A percentile compares a stretch with the other conserved stretches of the same genome.
Evolutionary conservation across 1,140 invertebrate genomes (phyloP).

Genomic region (Phymastichus coffea): DNA sequence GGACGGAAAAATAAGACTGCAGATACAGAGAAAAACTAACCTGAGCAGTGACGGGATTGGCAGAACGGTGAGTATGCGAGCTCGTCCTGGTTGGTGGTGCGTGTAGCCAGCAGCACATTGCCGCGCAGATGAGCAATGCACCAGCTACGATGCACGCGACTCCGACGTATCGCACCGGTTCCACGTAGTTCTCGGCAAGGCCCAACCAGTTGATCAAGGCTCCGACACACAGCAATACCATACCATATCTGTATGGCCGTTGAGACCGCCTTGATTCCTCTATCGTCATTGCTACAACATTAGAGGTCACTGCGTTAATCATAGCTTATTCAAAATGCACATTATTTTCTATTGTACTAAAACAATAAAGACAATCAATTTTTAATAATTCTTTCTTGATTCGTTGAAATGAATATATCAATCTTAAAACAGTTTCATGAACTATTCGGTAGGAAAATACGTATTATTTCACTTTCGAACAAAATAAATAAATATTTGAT

Average conservation of each 20-base stretch:
- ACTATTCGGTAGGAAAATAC: too few species aligned
- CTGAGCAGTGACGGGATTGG: conserved; percentile 49
- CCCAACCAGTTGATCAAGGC: conserved; percentile 77
- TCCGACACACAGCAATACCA: conserved; percentile 73
- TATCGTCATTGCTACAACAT: conserved; percentile 64
- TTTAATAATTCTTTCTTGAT: too few species aligned
- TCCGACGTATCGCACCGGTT: conserved; percentile 72
- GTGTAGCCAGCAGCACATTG: conserved; percentile 77
- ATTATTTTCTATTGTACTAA: too few species aligned
- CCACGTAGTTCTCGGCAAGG: conserved; percentile 70
- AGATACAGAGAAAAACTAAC: conserved; percentile 38
- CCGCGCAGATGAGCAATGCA: conserved; percentile 70
- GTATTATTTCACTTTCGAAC: too few species aligned
- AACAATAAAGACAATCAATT: too few species aligned
- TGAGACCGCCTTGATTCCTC: conserved; percentile 66
- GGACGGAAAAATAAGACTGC: too few species aligned
- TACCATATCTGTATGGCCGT: conserved; percentile 72
- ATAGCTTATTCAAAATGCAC: too few species aligned
- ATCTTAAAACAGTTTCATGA: too few species aligned
- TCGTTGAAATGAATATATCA: too few species aligned
- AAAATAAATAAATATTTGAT: too few species aligned
- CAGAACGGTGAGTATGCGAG: conserved; percentile 41
- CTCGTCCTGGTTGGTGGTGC: conserved; percentile 57
- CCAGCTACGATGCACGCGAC: conserved; percentile 74
- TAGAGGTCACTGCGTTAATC: too few species aligned